Evolutionary conservation across 2,888 invertebrate genomes (phyloP).

Genomic region (Lapara coniferarum): DNA sequence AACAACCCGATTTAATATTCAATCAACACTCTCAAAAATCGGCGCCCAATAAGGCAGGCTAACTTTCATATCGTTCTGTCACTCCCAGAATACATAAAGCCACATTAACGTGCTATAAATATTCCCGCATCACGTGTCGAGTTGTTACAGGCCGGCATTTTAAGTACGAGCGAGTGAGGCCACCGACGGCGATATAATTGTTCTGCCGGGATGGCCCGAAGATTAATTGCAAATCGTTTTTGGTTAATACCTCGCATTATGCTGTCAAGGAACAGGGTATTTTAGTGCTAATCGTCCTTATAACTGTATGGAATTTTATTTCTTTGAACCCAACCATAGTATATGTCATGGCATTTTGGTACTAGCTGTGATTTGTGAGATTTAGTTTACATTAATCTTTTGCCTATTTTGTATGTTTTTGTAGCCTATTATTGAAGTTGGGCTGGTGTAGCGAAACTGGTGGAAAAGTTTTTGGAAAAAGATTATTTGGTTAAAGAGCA

Average conservation of each 20-base stretch:
- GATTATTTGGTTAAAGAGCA: too few relatives aligned
- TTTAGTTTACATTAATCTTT: too few relatives aligned
- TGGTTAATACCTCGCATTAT: neutral
- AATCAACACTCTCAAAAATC: neutral
- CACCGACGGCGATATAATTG: slow-evolving; percentile 23
- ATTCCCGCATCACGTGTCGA: slow-evolving; percentile 14
- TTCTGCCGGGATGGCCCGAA: neutral
- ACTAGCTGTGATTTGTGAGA: too few relatives aligned
- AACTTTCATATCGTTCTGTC: neutral
- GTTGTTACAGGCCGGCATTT: slow-evolving; percentile 23
- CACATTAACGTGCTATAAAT: neutral
- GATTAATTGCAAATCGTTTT: slow-evolving; percentile 17
- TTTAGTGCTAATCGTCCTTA: too few relatives aligned
- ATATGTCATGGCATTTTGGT: too few relatives aligned
- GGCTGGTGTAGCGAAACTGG: too few relatives aligned
- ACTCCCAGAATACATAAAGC: neutral
- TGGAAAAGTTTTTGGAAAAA: too few relatives aligned
- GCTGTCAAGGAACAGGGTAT: too few relatives aligned
- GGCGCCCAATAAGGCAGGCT: neutral
- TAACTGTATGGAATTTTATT: too few relatives aligned
- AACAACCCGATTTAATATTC: neutral
- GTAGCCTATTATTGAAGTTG: too few relatives aligned
- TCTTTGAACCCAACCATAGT: too few relatives aligned
- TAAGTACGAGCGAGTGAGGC: slow-evolving; percentile 21
- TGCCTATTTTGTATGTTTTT: too few relatives aligned